Evolutionary conservation across 2,888 invertebrate genomes (phyloP).

Genomic region (Archaeoteleia sp.): DNA sequence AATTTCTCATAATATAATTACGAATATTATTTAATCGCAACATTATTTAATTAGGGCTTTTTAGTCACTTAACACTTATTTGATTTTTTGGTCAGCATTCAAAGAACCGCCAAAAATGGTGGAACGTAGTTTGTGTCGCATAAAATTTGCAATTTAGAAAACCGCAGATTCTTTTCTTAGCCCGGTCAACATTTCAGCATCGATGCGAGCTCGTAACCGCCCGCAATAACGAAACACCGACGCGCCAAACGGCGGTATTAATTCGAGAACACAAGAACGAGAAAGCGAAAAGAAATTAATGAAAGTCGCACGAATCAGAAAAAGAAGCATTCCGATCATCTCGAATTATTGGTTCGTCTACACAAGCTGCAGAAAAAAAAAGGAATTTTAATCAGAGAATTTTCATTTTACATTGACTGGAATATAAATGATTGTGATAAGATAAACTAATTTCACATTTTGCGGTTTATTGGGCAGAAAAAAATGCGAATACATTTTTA

Average conservation of each 20-base stretch:
- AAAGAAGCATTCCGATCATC: slow-evolving; percentile 22
- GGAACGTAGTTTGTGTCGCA: too few relatives aligned
- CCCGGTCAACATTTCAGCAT: slow-evolving; percentile 1
- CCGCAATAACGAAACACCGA: slow-evolving; percentile 9
- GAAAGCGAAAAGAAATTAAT: slow-evolving; percentile 23
- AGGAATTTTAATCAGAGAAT: slow-evolving; percentile 6
- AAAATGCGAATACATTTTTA: too few relatives aligned
- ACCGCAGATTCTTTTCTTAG: slow-evolving; percentile 10
- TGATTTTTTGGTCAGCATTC: too few relatives aligned
- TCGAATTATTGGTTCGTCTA: slow-evolving; percentile 22
- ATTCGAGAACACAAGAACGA: slow-evolving; percentile 14
- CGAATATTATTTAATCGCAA: too few relatives aligned
- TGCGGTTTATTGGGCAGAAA: too few relatives aligned
- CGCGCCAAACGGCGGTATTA: slow-evolving; percentile 12
- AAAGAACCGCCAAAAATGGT: too few relatives aligned
- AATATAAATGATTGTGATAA: slow-evolving; percentile 2
- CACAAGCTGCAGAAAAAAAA: too few relatives aligned
- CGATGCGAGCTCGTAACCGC: background rate
- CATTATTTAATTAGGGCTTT: too few relatives aligned
- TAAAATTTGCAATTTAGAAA: slow-evolving; percentile 1
- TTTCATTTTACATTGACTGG: slow-evolving; percentile 32
- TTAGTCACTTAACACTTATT: too few relatives aligned
- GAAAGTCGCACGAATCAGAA: slow-evolving; percentile 16
- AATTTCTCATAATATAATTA: too few relatives aligned
- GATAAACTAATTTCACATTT: too few relatives aligned